Evolutionary conservation across 2,888 invertebrate species (phyloP), one percentile per base, ranked within the genome.

Genomic region (Euplagia quadripunctaria): DNA sequence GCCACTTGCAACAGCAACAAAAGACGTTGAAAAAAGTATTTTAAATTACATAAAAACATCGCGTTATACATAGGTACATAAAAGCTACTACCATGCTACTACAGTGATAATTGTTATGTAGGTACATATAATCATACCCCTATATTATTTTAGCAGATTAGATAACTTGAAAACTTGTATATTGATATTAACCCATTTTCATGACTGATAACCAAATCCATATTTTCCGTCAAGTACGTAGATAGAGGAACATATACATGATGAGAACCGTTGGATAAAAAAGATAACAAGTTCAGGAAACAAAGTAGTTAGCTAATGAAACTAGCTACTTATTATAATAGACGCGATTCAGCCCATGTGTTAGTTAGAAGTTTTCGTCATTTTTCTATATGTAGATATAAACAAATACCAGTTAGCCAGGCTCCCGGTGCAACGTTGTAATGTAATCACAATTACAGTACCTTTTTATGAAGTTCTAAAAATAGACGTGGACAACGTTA

Each of bases 391-490:
- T 46, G 9, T 46, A 46, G 6, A 14, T 20, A 5, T 61, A 72
- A 73, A 67, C 61, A 65, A 75, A 76, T 74, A 71, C 9, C 8
- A 68, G 14, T 14, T 68, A 4, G 58, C 64, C 63, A 52, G 51
- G 61, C 64, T 75, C 65, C 43, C 20, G 71, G 64, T 51, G 64
- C 68, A 72, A 73, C 63, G 71, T 75, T 70, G 83, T 86, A 88
- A 88, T 87, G 81, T 87, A 89, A 92, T 91, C 90, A 88, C 89
- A 90, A 90, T 89, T 88, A 87, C 82, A 88, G 91, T 93, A 94
- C 92, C 91, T 94, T 94, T 94, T 94, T 94, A 93, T 92, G 91
- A 89, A 89, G 86, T 91, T 93, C 94, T 95, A 94, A 93, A 94
- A 93, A 94, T 95, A 95, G 87, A 86, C 81, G 77, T 82, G 85